Base-by-base conservation (phyloP, 2,797 vertebrate genomes). In the Dallia pectoralis region DNA sequence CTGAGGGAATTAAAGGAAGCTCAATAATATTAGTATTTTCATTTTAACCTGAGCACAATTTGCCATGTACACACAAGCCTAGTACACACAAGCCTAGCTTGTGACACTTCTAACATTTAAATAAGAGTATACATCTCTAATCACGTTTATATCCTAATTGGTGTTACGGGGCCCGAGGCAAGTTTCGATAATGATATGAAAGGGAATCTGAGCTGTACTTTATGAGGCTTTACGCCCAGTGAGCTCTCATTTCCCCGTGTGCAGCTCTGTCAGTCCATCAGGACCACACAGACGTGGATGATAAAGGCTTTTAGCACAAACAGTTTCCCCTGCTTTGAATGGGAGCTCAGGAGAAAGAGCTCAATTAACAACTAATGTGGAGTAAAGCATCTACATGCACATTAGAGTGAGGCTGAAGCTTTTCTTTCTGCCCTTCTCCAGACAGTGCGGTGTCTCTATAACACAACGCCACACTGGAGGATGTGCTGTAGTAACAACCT, bases 1-100 rank as follows among this genome's bases (percentile, higher is more conserved):
- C 19, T 82, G 82, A 85, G 86, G 84, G 67, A 59, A 25, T 59
- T 59, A 86, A 87, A 87, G 69, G 88, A 90, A 87, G 80, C 65
- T 48, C n/a, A 71, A 80, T 56, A 73, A 77, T 76, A 59, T 81
- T 25, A 32, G 33, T 69, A 72, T 80, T 79, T 75, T 66, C 63
- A 44, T n/a, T 65, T 16, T 19, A 63, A 67, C 64, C 8, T 40
- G 40, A 63, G 69, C 56, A 77, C 59, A 77, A 72, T 63, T 61
- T 67, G 78, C 79, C 86, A 44, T 76, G 65, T 70, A 71, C 74
- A 72, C 75, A 77, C 75, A 78, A 80, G 75, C 72, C 65, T 78
- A 29, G 61, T 61, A 15, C 78, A 65, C 48, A 51, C 48, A 25
- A 9, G 22, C 74, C 62, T 75, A 67, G 78, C 74, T 67, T 16